Evolutionary conservation across 2,113 vertebrate species (phyloP).

Genomic region (Xenopus laevis): DNA sequence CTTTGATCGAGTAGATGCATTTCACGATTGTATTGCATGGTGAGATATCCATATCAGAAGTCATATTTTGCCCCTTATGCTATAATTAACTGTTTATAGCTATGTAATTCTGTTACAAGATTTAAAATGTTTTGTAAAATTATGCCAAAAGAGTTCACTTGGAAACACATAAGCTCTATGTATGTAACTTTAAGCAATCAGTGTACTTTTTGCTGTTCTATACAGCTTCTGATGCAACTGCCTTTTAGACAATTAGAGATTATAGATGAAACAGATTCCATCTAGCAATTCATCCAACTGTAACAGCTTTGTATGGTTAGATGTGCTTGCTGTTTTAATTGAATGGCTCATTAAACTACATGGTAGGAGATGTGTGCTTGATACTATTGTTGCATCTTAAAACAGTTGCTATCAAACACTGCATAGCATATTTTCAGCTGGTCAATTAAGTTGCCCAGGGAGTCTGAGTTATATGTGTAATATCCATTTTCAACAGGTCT

Average conservation of each 20-base stretch:
- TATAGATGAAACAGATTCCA: slow-evolving; percentile 29
- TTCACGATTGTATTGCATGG: too few relatives aligned
- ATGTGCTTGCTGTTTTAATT: slow-evolving; percentile 35
- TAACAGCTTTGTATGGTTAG: slow-evolving; percentile 11
- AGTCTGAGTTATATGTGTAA: slow-evolving; percentile 44
- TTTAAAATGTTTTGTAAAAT: too few relatives aligned
- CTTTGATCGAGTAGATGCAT: too few relatives aligned
- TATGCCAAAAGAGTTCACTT: too few relatives aligned
- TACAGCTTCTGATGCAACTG: too few relatives aligned
- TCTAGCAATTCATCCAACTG: slow-evolving; percentile 15
- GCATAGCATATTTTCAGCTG: slow-evolving; percentile 39
- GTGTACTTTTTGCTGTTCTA: too few relatives aligned
- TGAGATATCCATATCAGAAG: too few relatives aligned
- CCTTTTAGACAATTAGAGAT: slow-evolving; percentile 19
- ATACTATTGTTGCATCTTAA: slow-evolving; percentile 14
- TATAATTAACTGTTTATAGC: too few relatives aligned
- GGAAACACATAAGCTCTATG: too few relatives aligned
- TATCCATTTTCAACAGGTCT: slow-evolving; percentile 41
- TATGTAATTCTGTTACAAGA: too few relatives aligned
- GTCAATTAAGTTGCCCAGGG: slow-evolving; percentile 30
- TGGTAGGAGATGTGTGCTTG: slow-evolving; percentile 35
- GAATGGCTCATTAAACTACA: slow-evolving; percentile 33
- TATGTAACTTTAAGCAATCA: too few relatives aligned
- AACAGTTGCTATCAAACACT: slow-evolving; percentile 32
- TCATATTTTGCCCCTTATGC: too few relatives aligned